Conservation (phyloP, 2,113 vertebrate species). For the Taxidea taxus region DNA sequence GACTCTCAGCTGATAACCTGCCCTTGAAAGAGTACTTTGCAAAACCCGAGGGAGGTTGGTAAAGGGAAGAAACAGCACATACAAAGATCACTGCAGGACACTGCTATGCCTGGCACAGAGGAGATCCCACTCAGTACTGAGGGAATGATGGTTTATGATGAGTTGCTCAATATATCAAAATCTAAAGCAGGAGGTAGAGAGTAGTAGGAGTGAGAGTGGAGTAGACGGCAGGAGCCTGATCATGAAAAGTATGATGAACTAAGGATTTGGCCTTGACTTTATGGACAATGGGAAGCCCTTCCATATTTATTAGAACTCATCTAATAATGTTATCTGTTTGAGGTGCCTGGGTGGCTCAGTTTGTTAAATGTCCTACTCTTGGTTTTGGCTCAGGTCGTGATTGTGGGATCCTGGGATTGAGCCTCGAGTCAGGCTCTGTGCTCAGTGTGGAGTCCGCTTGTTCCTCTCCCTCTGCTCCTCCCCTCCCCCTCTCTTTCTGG, state of each 20-base stretch:
- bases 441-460: not conserved
- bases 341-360: not conserved
- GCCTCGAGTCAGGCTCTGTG: not conserved
- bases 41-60: not conserved
- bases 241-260: not conserved
- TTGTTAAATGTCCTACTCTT: not conserved
- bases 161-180: not conserved
- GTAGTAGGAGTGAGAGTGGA: not conserved
- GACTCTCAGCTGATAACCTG: not conserved
- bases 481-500: not conserved
- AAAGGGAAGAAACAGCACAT: not conserved
- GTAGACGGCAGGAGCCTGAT: not conserved
- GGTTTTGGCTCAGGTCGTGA: not conserved
- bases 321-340: not conserved
- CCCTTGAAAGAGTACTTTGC: not conserved
- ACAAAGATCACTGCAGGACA: not conserved
- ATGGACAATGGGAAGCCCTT: not conserved
- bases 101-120: no score
- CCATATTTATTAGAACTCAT: not conserved
- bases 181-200: not conserved
- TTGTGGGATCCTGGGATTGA: not conserved
- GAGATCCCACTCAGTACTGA: not conserved
- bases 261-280: not conserved
- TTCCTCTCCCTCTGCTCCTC: not conserved
- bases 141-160: not conserved